phyloP scores from a whole-genome alignment of 1,140 invertebrate species.

The Cydia strobilella region DNA sequence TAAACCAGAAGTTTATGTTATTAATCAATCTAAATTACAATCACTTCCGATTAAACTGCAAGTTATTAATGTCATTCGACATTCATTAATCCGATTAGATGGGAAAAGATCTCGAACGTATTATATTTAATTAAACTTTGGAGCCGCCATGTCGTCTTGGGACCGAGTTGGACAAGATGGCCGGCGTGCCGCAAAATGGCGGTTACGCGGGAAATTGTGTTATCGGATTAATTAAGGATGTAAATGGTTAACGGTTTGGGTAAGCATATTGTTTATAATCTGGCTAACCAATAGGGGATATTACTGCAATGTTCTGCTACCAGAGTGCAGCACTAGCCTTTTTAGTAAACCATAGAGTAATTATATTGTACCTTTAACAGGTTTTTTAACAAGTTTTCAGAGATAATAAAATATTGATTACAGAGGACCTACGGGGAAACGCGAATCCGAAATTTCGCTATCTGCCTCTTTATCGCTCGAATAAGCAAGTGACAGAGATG shows the following conservation, averaged over 20 bases:
- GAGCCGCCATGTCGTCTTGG: conserved; percentile 20
- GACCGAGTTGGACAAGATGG: conserved; percentile 9
- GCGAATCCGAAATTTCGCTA: too few relatives aligned
- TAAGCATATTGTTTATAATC: not conserved
- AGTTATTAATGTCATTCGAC: conserved; percentile 33
- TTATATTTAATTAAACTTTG: conserved; percentile 31
- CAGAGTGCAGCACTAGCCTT: too few relatives aligned
- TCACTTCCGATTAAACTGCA: conserved; percentile 26
- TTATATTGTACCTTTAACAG: too few relatives aligned
- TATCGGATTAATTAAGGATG: not conserved
- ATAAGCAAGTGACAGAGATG: too few relatives aligned
- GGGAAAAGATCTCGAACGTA: conserved; percentile 21
- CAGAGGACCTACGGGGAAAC: too few relatives aligned
- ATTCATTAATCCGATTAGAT: conserved; percentile 25
- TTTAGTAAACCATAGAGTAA: too few relatives aligned
- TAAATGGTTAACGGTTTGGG: not conserved
- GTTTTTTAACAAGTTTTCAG: too few relatives aligned
- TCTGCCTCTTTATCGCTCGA: too few relatives aligned
- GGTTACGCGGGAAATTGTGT: not conserved
- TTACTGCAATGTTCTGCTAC: too few relatives aligned
- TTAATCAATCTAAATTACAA: conserved; percentile 26
- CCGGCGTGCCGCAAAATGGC: not conserved
- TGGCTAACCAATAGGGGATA: not conserved
- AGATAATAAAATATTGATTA: too few relatives aligned
- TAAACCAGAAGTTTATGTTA: not conserved